phyloP scores from a whole-genome alignment of 2,888 invertebrate genomes.

The Horisme vitalbata region DNA sequence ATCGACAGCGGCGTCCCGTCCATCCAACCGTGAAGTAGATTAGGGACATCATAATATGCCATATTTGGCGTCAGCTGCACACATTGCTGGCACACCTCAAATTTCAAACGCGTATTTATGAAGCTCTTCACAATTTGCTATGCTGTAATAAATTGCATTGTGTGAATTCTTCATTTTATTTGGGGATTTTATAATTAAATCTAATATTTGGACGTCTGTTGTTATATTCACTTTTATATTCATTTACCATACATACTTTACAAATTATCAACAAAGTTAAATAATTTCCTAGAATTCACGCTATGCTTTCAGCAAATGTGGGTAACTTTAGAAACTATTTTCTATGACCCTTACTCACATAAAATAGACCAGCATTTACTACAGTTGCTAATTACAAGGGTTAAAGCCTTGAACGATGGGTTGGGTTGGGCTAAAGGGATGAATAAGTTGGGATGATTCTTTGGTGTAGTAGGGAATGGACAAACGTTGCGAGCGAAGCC shows the following conservation, averaged over 20 bases:
- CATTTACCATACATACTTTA: background rate
- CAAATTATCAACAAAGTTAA: no score
- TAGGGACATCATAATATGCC: conserved; percentile 80
- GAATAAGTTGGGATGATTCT: conserved; percentile 71
- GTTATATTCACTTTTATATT: conserved; percentile 26
- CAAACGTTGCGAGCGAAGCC: conserved; percentile 49
- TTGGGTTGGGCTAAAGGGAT: conserved; percentile 55
- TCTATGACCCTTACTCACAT: conserved; percentile 34
- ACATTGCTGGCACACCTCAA: conserved; percentile 59
- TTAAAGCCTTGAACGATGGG: conserved; percentile 54
- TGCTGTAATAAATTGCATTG: conserved; percentile 12
- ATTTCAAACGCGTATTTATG: conserved; percentile 33
- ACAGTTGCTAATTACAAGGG: conserved; percentile 67
- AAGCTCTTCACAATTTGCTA: conserved; percentile 21
- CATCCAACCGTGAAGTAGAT: conserved; percentile 77
- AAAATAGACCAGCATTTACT: conserved; percentile 47
- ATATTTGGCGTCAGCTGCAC: conserved; percentile 81
- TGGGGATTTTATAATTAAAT: conserved; percentile 1
- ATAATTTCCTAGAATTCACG: background rate
- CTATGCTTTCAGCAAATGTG: conserved; percentile 1
- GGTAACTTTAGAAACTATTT: conserved; percentile 1
- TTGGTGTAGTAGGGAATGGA: conserved; percentile 54
- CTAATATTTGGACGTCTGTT: conserved; percentile 68
- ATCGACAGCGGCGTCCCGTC: conserved; percentile 71
- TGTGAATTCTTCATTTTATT: conserved; percentile 5